Conservation (phyloP, 2,888 invertebrate genomes). For the Calliphora vomitoria region DNA sequence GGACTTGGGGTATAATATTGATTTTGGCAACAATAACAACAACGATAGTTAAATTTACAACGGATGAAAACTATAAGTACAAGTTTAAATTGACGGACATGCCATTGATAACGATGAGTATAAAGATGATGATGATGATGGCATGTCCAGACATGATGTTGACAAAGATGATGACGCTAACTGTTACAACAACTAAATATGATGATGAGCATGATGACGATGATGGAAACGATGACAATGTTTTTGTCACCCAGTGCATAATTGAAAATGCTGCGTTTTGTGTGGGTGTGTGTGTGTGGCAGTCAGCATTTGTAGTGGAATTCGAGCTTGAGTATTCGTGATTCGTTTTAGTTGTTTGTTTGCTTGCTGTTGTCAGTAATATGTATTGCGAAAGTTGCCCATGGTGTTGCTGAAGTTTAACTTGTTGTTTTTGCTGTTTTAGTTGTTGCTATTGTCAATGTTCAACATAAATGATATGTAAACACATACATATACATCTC, state of each 20-base stretch:
- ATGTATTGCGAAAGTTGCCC: constrained; percentile 41
- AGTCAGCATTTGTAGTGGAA: constrained; percentile 9
- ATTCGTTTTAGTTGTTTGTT: constrained; percentile 11
- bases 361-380: constrained; percentile 9
- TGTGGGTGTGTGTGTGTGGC: not conserved
- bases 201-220: constrained; percentile 4
- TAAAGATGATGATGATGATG: constrained; percentile 26
- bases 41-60: constrained; percentile 25
- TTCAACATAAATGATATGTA: constrained; percentile 59
- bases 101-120: constrained; percentile 8
- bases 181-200: constrained; percentile 15
- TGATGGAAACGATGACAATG: constrained; percentile 33
- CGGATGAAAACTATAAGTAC: constrained; percentile 46
- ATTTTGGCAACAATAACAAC: constrained; percentile 56
- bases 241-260: constrained; percentile 63
- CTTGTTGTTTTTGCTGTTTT: constrained; percentile 2
- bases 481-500: constrained; percentile 31
- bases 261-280: constrained; percentile 44
- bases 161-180: constrained; percentile 43
- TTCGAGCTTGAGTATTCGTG: not conserved
- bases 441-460: constrained; percentile 42
- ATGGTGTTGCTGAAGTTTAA: not conserved
- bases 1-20: constrained; percentile 55
- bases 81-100: constrained; percentile 62
- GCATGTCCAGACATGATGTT: constrained; percentile 38